Evolutionary conservation across 2,888 invertebrate species (phyloP).

Genomic region (Choristoneura rosaceana): DNA sequence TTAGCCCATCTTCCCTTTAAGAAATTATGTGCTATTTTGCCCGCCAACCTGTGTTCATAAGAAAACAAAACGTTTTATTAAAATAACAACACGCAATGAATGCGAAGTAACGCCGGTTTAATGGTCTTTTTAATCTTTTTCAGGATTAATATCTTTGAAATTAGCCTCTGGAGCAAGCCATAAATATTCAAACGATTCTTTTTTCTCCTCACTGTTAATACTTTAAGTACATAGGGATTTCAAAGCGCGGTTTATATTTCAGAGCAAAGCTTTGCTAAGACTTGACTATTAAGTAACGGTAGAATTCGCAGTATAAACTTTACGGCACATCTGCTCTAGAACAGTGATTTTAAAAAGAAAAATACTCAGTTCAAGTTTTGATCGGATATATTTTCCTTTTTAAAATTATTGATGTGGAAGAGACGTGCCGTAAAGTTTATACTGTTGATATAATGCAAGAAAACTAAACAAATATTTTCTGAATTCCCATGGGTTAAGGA

Average conservation of each 20-base stretch:
- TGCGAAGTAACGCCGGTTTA: conserved; percentile 42
- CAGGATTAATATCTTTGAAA: conserved; percentile 46
- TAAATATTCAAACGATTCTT: conserved; percentile 46
- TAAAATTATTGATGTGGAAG: no score
- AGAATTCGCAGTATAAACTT: not conserved
- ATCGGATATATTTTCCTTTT: no score
- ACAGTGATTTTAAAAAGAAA: no score
- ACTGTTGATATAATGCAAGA: no score
- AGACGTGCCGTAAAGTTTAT: no score
- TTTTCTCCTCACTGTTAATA: conserved; percentile 42
- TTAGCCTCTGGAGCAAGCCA: conserved; percentile 43
- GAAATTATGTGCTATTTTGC: no score
- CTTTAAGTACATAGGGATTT: conserved; percentile 31
- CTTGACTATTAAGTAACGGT: conserved; percentile 29
- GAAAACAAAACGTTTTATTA: conserved; percentile 8
- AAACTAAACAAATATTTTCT: no score
- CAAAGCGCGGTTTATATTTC: conserved; percentile 38
- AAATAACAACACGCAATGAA: conserved; percentile 30
- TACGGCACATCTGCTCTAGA: no score
- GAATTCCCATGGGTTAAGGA: no score
- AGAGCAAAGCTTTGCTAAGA: conserved; percentile 22
- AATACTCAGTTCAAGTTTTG: no score
- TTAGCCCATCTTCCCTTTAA: no score
- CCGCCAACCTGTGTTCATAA: not conserved
- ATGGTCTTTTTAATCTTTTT: conserved; percentile 45